Conservation (phyloP, 2,113 vertebrate species). For the Microtus ochrogaster region DNA sequence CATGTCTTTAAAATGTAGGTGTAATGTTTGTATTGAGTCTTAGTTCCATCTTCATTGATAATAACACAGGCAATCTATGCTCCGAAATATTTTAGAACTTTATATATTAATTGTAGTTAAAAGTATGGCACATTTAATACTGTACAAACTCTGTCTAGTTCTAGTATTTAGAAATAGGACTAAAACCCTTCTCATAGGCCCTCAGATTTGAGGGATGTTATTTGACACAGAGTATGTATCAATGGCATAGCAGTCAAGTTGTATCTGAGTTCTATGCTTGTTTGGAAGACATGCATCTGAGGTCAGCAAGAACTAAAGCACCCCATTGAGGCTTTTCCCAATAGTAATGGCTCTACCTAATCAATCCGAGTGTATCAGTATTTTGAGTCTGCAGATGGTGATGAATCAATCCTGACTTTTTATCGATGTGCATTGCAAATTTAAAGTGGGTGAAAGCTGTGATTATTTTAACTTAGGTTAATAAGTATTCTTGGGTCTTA, state of each 20-base stretch:
- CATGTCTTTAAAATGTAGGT: slow-evolving; percentile 2
- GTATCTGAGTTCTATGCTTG: slow-evolving; percentile 14
- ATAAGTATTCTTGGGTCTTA: slow-evolving; percentile 53
- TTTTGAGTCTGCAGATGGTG: slow-evolving; percentile 62
- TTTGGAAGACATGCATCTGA: slow-evolving; percentile 39
- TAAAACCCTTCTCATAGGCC: background rate
- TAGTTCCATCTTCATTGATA: slow-evolving; percentile 43
- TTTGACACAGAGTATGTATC: background rate
- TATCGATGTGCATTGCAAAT: slow-evolving; percentile 52
- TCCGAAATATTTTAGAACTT: slow-evolving; percentile 43
- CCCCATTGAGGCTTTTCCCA: slow-evolving; percentile 1
- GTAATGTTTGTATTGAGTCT: slow-evolving; percentile 12
- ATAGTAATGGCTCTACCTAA: background rate
- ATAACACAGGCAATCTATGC: slow-evolving; percentile 29
- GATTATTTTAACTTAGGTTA: slow-evolving; percentile 59
- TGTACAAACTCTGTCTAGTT: background rate
- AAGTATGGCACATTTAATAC: slow-evolving; percentile 2
- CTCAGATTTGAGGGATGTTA: slow-evolving; percentile 15
- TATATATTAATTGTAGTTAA: slow-evolving; percentile 18
- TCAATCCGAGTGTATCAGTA: background rate
- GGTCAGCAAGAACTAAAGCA: slow-evolving; percentile 52
- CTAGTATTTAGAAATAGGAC: background rate
- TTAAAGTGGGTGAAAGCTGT: slow-evolving; percentile 49
- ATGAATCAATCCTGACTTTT: slow-evolving; percentile 65
- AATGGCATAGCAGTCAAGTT: background rate